A percentile compares a stretch with the other conserved stretches of the same genome.
phyloP scores from a whole-genome alignment of 1,140 invertebrate genomes.

The Samia ricini region DNA sequence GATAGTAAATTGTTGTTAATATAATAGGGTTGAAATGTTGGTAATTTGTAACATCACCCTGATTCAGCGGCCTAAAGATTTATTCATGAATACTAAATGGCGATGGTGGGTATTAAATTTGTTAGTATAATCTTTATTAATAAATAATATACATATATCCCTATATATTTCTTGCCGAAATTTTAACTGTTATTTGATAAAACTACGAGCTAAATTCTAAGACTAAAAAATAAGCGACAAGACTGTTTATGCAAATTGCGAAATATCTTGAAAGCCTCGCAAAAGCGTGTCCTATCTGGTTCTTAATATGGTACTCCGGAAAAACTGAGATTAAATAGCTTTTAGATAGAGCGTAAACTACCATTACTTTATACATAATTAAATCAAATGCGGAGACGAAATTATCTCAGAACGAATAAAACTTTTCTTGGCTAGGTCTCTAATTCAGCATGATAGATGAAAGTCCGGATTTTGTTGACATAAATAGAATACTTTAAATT shows the following conservation, averaged over 20 bases:
- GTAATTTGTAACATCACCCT: too few species aligned
- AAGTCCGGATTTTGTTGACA: too few species aligned
- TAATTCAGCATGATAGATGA: too few species aligned
- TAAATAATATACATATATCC: too few species aligned
- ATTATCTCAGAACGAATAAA: not conserved
- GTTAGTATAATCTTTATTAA: too few species aligned
- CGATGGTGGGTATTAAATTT: too few species aligned
- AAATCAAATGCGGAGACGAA: not conserved
- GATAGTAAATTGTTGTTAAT: too few species aligned
- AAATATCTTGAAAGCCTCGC: not conserved
- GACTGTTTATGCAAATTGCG: not conserved
- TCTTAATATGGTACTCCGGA: not conserved
- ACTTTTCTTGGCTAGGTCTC: not conserved
- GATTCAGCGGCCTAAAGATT: too few species aligned
- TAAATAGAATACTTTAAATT: too few species aligned
- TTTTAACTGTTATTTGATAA: not conserved
- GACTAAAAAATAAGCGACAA: not conserved
- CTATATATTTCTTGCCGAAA: not conserved
- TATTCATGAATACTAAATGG: too few species aligned
- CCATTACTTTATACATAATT: not conserved
- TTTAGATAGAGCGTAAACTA: not conserved
- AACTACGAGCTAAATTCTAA: not conserved
- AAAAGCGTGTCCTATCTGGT: not conserved
- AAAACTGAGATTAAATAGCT: not conserved
- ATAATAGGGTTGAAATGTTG: too few species aligned